Evolutionary conservation across 2,888 invertebrate genomes (phyloP), one percentile per base, ranked within the genome.

Genomic region (Caenorhabditis parvicauda): DNA sequence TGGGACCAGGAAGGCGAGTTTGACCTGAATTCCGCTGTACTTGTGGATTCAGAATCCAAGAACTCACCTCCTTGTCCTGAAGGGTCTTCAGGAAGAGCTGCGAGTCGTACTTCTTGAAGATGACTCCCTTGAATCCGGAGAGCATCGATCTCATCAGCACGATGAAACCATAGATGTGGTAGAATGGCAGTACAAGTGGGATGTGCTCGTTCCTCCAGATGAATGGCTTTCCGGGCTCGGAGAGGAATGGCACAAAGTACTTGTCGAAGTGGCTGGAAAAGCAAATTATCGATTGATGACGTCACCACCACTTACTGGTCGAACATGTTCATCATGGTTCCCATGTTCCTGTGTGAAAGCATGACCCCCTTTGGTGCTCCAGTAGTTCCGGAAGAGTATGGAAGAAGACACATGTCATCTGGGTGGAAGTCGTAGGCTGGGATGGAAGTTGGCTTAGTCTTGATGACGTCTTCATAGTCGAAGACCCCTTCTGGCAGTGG

Each of bases 1-100:
- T 3, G 92, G 91, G 7, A 90, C 91, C 3, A 88, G 81, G 70
- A 88, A 88, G 1, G 54, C 46, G 14, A 63, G 58, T 55, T 63
- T 63, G 14, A 62, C 53, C 59, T 59, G 43, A 3, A 52, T n/a
- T n/a, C n/a, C n/a, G n/a, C n/a, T n/a, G n/a, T n/a, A n/a, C n/a
- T n/a, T n/a, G n/a, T n/a, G n/a, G n/a, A n/a, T n/a, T n/a, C n/a
- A n/a, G n/a, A n/a, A n/a, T n/a, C n/a, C n/a, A n/a, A n/a, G n/a
- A n/a, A n/a, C n/a, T n/a, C n/a, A 68, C 66, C 46, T 69, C 67
- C 38, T 67, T 73, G 17, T 62, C 59, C 44, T 73, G 69, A 52
- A 72, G 66, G 7, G 61, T 61, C 41, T 57, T 54, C 4, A 72
- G 60, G 53, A 71, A 74, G 12, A 70, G 32, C 22, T 67, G 59